These are phyloP conservation scores for Syrphus vitripennis DNA, from an alignment of 2,888 invertebrate species.

Conservation along the genomic window DNA sequence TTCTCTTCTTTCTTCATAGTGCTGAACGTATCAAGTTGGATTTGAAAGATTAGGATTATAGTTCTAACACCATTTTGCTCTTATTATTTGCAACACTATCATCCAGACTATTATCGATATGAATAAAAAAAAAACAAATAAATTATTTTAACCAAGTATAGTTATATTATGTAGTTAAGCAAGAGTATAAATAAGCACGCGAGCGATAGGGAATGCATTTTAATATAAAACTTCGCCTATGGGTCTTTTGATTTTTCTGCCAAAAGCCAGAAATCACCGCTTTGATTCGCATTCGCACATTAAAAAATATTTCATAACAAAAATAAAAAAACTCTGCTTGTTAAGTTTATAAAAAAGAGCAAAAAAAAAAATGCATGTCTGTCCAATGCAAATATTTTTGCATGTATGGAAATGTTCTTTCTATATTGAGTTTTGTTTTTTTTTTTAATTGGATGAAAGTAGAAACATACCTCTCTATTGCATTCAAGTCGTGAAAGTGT, in stretches of 20 bases:
- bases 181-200: neutral
- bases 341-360: neutral
- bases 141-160: neutral
- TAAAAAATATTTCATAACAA: neutral
- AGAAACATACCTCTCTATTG: neutral
- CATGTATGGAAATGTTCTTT: constrained; percentile 13
- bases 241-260: constrained; percentile 27
- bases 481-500: constrained; percentile 28
- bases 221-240: constrained; percentile 21
- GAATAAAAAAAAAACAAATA: neutral
- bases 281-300: constrained; percentile 6
- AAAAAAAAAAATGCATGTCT: neutral
- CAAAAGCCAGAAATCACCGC: constrained; percentile 44
- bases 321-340: neutral
- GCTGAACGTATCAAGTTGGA: too few relatives aligned
- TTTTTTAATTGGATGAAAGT: constrained; percentile 39
- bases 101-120: neutral
- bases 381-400: neutral
- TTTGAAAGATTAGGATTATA: too few relatives aligned
- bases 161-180: neutral
- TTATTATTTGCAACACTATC: neutral
- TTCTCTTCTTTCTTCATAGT: too few relatives aligned
- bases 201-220: constrained; percentile 28
- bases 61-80: too few relatives aligned
- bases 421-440: neutral